Base-by-base conservation (phyloP, 2,888 invertebrate genomes). In the Yponomeuta malinellus region DNA sequence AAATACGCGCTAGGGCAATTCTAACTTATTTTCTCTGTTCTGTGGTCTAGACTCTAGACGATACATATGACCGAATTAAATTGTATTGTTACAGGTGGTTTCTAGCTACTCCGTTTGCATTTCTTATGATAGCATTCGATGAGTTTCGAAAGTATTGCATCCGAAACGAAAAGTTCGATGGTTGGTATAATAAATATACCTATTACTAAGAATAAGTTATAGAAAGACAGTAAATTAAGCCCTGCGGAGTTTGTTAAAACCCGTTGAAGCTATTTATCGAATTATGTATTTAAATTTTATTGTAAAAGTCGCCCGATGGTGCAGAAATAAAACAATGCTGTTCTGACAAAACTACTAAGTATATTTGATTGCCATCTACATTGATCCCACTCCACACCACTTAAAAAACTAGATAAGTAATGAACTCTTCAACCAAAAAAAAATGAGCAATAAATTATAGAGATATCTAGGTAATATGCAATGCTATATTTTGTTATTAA, bases 121-220 rank as follows among this genome's bases (percentile, higher is more conserved):
- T 93, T n/a, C 82, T 94, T 66, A 94, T 97, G 84, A 94, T 96
- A 84, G 80, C 91, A 48, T 96, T 96, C 78, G 97, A 97, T 76
- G 97, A 97, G 86, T 85, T 93, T 65, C 92, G 97, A 77, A 95
- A 96, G 80, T 94, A 93, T 77, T 93, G 95, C 74, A 93, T 96
- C 71, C 93, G 96, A 75, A 80, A 76, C 73, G 72, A 78, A 37
- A 76, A 79, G 43, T 86, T 88, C 73, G 73, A 79, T 71, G 92
- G 92, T 48, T 91, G 87, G 86, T 91, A 81, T 74, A 90, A 89
- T 74, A 74, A 71, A 64, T 76, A 86, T n/a, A 89, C 88, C 2
- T 87, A 81, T 73, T 90, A 89, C 75, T 70, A 65, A 67, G 29
- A 12, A 37, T n/a, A 31, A n/a, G 4, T 71, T 63, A 37, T 29